These are phyloP conservation scores for Solea solea DNA, from an alignment of 2,113 vertebrate genomes.

Conservation along the genomic window DNA sequence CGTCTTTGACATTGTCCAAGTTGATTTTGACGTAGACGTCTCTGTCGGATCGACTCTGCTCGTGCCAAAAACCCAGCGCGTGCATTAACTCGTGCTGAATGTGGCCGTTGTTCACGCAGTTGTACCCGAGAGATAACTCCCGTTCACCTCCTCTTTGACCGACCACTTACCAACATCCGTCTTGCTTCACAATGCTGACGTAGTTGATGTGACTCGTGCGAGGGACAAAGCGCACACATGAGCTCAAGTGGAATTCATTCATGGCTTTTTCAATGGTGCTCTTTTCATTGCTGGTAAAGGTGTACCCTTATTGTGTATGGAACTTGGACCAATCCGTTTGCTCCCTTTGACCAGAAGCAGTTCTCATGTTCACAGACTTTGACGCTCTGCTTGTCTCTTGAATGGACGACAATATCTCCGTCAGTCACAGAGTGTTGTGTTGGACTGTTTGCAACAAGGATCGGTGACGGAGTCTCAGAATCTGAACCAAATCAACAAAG, in stretches of 20 bases:
- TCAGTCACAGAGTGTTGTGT: not conserved
- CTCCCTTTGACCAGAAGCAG: not conserved
- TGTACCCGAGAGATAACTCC: not conserved
- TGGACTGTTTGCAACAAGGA: not conserved
- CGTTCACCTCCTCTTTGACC: not conserved
- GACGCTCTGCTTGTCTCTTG: not conserved
- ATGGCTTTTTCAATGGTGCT: not conserved
- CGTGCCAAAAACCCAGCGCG: not conserved
- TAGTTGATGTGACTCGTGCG: not conserved
- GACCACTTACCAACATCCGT: not conserved
- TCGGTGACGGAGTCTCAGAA: not conserved
- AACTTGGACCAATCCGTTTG: not conserved
- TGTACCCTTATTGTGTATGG: not conserved
- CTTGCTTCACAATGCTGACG: not conserved
- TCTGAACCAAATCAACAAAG: too few relatives aligned
- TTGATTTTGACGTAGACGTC: not conserved
- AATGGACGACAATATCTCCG: not conserved
- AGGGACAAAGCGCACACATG: not conserved
- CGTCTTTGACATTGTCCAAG: not conserved
- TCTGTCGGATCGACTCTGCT: constrained; percentile 1
- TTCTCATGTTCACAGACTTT: not conserved
- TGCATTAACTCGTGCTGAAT: not conserved
- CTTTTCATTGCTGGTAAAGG: not conserved
- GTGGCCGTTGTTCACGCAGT: not conserved
- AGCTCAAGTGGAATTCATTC: not conserved